Percentiles rank a stretch among this genome's conserved stretches.
Evolutionary conservation across 1,140 invertebrate genomes (phyloP).

Genomic region (Odontomachus brunneus): DNA sequence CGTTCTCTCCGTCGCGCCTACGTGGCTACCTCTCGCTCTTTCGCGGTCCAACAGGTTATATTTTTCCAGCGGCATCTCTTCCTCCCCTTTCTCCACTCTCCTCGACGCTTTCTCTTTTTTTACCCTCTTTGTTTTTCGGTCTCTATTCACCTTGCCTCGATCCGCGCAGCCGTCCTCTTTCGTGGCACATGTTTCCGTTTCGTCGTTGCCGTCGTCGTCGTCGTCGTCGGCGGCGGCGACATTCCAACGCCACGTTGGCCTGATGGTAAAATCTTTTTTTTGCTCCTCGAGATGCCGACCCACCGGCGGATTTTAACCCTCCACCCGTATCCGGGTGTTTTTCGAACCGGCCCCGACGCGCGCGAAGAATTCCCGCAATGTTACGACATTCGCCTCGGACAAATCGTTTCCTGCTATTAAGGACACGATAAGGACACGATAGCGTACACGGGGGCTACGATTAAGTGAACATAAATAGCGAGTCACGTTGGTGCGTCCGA

Average conservation of each 20-base stretch:
- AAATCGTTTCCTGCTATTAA: not conserved
- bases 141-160: conserved; percentile 35
- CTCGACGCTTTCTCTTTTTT: conserved; percentile 47
- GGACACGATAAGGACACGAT: not conserved
- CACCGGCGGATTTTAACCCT: not conserved
- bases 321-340: not conserved
- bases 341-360: not conserved
- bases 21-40: conserved; percentile 71
- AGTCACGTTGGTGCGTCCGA: too few species aligned
- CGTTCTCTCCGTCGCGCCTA: conserved; percentile 57
- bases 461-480: too few species aligned
- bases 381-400: not conserved
- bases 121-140: conserved; percentile 18
- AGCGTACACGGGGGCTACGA: too few species aligned
- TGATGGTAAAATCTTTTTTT: conserved; percentile 33
- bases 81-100: conserved; percentile 49
- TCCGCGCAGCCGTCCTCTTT: conserved; percentile 26
- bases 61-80: conserved; percentile 79
- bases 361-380: not conserved
- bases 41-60: conserved; percentile 85
- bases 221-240: conserved; percentile 40
- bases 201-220: conserved; percentile 31
- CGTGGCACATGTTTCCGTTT: conserved; percentile 47
- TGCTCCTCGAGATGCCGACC: not conserved
- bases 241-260: conserved; percentile 54